Conservation (phyloP, 2,888 invertebrate genomes). For the Allophyes oxyacanthae region DNA sequence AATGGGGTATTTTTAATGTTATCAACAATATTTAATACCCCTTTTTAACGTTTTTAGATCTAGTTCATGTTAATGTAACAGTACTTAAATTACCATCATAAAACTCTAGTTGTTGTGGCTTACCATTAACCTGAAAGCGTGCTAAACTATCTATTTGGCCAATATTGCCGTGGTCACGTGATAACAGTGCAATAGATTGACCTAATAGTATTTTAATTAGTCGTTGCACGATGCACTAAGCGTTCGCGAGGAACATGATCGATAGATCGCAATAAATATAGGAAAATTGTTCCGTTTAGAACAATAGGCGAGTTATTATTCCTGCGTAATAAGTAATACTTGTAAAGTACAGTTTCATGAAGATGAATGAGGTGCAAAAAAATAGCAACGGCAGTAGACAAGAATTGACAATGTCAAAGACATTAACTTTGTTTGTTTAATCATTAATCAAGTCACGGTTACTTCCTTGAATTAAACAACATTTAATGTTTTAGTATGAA, state of each 20-base stretch:
- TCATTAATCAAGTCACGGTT: too few species aligned
- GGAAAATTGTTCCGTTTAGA: slow-evolving; percentile 29
- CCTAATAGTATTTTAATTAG: slow-evolving; percentile 22
- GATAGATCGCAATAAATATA: slow-evolving; percentile 31
- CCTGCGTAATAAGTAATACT: slow-evolving; percentile 15
- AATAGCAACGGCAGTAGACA: slow-evolving; percentile 8
- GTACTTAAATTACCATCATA: too few species aligned
- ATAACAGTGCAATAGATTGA: slow-evolving; percentile 13
- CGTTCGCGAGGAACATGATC: slow-evolving; percentile 18
- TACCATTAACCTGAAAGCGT: too few species aligned
- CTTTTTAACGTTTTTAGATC: background rate
- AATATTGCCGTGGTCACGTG: slow-evolving; percentile 12
- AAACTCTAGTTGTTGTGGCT: too few species aligned
- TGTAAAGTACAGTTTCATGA: slow-evolving; percentile 26
- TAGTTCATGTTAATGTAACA: background rate
- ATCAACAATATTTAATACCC: background rate
- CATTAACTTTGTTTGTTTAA: background rate
- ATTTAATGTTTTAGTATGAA: too few species aligned
- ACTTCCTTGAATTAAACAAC: too few species aligned
- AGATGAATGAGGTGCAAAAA: slow-evolving; percentile 3
- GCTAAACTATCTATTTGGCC: slow-evolving; percentile 10
- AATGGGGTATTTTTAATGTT: background rate
- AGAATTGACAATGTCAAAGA: slow-evolving; percentile 7
- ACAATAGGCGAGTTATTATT: slow-evolving; percentile 37
- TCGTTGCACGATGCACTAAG: slow-evolving; percentile 27